Base-by-base conservation (phyloP, 2,888 invertebrate species). In the Meiosimyza platycephala region DNA sequence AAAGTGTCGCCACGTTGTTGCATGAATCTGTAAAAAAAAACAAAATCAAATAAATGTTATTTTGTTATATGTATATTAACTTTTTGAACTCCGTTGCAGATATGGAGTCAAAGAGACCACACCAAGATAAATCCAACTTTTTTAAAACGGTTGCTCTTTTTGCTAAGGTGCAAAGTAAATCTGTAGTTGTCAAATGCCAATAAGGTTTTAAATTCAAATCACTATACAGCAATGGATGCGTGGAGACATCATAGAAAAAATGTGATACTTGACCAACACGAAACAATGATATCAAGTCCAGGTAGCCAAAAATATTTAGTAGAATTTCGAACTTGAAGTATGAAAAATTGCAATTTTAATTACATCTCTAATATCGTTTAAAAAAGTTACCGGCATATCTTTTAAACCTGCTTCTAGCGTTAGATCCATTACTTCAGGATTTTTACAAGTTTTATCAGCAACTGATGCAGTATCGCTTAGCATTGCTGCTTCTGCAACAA, bases 41-140 rank as follows among this genome's bases (percentile, higher is more conserved):
- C 6, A 22, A 15, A 16, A 51, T 40, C 16, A 28, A 22, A n/a
- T 2, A 67, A 7, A 3, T 57, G 54, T 6, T 33, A 55, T 47
- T 60, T 28, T 60, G 63, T 47, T 54, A 28, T 4, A 28, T 18
- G 7, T 48, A 40, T 33, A 28, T 40, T 67, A 80, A 89, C 89
- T 87, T 85, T 72, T 87, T 85, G 76, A 92, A 89, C 78, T 89
- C 89, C 70, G 87, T 83, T 55, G 89, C 82, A 48, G 87, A 87
- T 71, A 92, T 88, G 48, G 88, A 86, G 70, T 88, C 87, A 78
- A 90, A 90, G 78, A 91, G 91, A n/a, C 95, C 95, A 83, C 96
- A 96, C 96, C 97, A 97, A 0, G 96, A 95, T 5, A 97, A 87
- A 85, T 96, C 95, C 50, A 97, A 85, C 84, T 93, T 93, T 82